Percentiles rank a stretch among this genome's conserved stretches.
Conservation (phyloP, 2,888 invertebrate genomes). For the Stenchaetothrips biformis region DNA sequence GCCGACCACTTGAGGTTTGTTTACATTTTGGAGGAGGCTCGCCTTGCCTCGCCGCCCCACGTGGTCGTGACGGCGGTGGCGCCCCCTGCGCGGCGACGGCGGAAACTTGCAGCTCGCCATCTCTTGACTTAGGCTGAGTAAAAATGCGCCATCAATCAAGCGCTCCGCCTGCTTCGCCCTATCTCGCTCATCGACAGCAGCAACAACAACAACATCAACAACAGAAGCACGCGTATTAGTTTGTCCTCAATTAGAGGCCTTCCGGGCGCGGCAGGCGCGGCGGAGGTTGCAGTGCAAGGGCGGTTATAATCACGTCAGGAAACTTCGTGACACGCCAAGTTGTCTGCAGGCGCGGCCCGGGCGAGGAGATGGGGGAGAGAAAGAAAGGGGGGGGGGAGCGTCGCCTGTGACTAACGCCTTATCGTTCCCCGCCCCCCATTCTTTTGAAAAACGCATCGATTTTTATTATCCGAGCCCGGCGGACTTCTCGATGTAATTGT, state of each 20-base stretch:
- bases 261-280: background rate
- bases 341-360: background rate
- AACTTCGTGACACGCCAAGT: background rate
- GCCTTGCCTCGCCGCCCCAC: background rate
- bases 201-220: background rate
- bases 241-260: no score
- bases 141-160: background rate
- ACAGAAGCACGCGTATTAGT: background rate
- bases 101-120: no score
- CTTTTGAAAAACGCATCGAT: no score
- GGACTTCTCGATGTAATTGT: no score
- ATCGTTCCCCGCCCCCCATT: no score
- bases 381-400: no score
- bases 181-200: background rate
- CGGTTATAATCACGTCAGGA: background rate
- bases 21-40: background rate
- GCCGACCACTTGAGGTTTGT: slow-evolving; percentile 11
- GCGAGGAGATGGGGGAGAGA: no score
- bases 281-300: background rate
- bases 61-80: background rate
- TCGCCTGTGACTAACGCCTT: no score
- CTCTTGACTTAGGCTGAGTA: background rate
- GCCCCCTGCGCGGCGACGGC: background rate
- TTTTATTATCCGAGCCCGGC: no score
- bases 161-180: background rate